These are phyloP conservation scores for Chelon labrosus DNA, from an alignment of 2,797 vertebrate genomes.

Conservation along the genomic window DNA sequence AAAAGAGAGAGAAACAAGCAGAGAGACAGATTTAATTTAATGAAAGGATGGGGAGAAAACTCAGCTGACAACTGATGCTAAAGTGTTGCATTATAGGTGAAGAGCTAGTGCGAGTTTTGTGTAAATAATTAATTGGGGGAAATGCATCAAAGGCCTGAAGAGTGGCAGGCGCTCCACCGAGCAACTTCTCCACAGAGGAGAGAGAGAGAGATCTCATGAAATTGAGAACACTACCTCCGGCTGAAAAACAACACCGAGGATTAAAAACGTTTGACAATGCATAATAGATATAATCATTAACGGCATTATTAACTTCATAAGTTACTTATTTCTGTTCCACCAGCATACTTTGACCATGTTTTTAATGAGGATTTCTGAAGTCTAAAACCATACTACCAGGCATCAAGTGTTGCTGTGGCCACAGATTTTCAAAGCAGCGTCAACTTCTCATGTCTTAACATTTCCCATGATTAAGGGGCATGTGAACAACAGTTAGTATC, in stretches of 20 bases:
- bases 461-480: neutral
- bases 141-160: conserved; percentile 64
- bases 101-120: conserved; percentile 43
- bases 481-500: neutral
- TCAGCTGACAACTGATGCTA: conserved; percentile 5
- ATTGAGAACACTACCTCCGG: conserved; percentile 37
- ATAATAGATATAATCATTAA: conserved; percentile 27
- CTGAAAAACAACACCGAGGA: conserved; percentile 33
- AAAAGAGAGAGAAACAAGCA: neutral
- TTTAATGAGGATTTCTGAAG: neutral
- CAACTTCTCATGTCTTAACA: neutral
- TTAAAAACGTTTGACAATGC: conserved; percentile 21
- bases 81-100: conserved; percentile 56
- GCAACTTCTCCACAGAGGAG: conserved; percentile 37
- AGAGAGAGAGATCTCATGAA: conserved; percentile 34
- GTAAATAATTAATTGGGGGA: conserved; percentile 71
- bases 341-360: conserved; percentile 4
- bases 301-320: conserved; percentile 10
- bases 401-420: neutral
- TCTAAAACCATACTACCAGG: neutral
- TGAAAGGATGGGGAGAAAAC: conserved; percentile 7
- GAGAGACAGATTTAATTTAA: neutral
- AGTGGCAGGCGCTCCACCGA: conserved; percentile 49
- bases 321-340: conserved; percentile 3
- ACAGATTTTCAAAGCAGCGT: conserved; percentile 1